Evolutionary conservation across 2,888 invertebrate genomes (phyloP).

Genomic region (Tachina grossa): DNA sequence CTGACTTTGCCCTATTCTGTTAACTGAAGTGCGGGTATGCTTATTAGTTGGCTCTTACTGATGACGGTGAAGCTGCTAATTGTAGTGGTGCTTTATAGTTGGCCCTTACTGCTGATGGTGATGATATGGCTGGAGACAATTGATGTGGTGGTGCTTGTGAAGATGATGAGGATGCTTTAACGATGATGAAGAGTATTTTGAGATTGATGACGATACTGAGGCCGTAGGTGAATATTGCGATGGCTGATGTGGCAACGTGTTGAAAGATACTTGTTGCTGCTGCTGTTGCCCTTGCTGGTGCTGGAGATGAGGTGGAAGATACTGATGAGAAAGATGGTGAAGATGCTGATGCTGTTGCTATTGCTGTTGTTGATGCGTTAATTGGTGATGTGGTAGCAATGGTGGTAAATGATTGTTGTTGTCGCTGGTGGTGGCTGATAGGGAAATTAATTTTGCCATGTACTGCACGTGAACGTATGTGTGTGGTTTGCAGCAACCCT

Average conservation of each 20-base stretch:
- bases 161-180: conserved; percentile 74
- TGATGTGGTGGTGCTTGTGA: conserved; percentile 75
- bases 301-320: conserved; percentile 63
- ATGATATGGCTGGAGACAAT: conserved; percentile 81
- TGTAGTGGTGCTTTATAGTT: too few species aligned
- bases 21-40: too few species aligned
- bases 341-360: too few species aligned
- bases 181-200: conserved; percentile 78
- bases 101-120: too few species aligned
- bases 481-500: too few species aligned
- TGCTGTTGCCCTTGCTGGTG: conserved; percentile 66
- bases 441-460: too few species aligned
- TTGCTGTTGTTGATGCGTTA: conserved; percentile 65
- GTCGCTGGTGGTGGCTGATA: conserved; percentile 58
- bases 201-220: conserved; percentile 76
- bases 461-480: too few species aligned
- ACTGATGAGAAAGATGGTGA: conserved; percentile 74
- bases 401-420: conserved; percentile 68
- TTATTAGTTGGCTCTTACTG: too few species aligned
- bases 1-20: too few species aligned
- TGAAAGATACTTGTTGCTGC: conserved; percentile 62
- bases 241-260: conserved; percentile 66
- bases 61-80: too few species aligned
- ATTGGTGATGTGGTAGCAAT: conserved; percentile 64
- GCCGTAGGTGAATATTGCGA: conserved; percentile 78